These are phyloP conservation scores for Papilio gigon DNA, from an alignment of 2,888 invertebrate species.

Conservation along the genomic window DNA sequence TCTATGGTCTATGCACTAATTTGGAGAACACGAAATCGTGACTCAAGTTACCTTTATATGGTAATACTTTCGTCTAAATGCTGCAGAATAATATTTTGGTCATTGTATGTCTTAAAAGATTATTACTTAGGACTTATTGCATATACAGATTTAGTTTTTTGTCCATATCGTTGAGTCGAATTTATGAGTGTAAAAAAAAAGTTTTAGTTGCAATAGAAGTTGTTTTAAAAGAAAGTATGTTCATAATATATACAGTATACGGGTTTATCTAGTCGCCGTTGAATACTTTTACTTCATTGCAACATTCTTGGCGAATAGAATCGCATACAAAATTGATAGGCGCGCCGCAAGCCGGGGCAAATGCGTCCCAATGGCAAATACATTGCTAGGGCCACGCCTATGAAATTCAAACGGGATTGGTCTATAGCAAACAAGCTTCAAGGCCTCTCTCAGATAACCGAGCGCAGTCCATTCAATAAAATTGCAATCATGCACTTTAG, in stretches of 20 bases:
- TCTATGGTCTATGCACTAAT: constrained; percentile 28
- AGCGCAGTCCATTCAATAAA: constrained; percentile 55
- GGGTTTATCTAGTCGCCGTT: constrained; percentile 26
- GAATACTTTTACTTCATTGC: constrained; percentile 38
- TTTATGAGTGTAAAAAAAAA: background rate
- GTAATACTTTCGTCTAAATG: constrained; percentile 33
- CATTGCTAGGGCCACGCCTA: constrained; percentile 59
- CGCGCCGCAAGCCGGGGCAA: constrained; percentile 5
- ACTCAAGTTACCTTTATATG: constrained; percentile 30
- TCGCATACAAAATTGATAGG: constrained; percentile 30
- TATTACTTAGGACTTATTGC: background rate
- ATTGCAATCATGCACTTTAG: constrained; percentile 33
- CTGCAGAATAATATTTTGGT: constrained; percentile 23
- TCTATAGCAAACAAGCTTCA: constrained; percentile 64
- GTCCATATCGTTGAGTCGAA: background rate
- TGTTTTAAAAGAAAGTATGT: constrained; percentile 27
- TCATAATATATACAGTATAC: constrained; percentile 11
- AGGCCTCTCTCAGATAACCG: constrained; percentile 68
- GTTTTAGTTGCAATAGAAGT: constrained; percentile 10
- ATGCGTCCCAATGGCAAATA: constrained; percentile 39
- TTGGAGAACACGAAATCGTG: constrained; percentile 36
- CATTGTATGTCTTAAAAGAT: constrained; percentile 25
- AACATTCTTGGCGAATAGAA: constrained; percentile 28
- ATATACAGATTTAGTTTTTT: background rate
- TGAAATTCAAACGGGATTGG: constrained; percentile 63